Conservation (phyloP, 2,797 vertebrate genomes). For the Garrulus glandarius region DNA sequence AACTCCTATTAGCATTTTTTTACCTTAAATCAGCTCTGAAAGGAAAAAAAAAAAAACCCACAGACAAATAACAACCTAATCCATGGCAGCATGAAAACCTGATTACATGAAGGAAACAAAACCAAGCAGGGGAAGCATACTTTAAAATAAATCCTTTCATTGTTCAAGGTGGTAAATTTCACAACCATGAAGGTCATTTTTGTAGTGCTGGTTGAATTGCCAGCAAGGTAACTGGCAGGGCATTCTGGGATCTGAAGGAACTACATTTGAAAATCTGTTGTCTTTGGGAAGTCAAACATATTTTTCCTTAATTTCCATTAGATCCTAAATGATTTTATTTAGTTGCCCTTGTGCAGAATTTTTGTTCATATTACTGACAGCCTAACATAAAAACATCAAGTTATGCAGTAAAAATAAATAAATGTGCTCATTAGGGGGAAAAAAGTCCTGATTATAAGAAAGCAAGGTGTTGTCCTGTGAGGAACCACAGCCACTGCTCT, state of each 20-base stretch:
- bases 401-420: neutral
- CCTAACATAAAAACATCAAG: neutral
- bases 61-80: neutral
- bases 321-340: neutral
- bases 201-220: neutral
- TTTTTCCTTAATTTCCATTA: neutral
- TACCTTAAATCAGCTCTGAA: neutral
- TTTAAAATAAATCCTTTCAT: neutral
- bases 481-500: neutral
- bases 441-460: neutral
- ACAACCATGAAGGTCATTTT: neutral
- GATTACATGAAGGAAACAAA: neutral
- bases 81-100: neutral
- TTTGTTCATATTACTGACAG: neutral
- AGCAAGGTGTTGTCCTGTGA: constrained; percentile 36
- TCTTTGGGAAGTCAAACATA: neutral
- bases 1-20: neutral
- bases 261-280: neutral
- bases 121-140: neutral
- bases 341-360: neutral
- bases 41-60: neutral
- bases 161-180: neutral
- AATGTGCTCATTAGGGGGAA: neutral
- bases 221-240: neutral
- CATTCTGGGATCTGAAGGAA: neutral